Conservation (phyloP, 2,797 vertebrate species). For the Australoheros facetus region DNA sequence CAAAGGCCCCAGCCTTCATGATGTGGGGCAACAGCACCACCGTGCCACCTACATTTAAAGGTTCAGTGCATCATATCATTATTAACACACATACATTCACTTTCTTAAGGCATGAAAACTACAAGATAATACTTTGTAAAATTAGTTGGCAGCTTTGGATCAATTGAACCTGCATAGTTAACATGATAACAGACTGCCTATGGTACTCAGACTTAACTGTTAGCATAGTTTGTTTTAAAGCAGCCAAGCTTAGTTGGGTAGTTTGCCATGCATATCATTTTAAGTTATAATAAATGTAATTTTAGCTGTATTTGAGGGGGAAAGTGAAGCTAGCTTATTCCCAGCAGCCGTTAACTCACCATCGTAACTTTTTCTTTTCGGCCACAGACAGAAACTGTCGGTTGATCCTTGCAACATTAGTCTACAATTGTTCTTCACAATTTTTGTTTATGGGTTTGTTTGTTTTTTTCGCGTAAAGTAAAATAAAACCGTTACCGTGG, state of each 20-base stretch:
- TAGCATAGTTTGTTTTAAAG: background rate
- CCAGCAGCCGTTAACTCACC: background rate
- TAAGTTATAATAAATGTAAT: background rate
- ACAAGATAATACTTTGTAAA: too few relatives aligned
- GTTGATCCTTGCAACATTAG: background rate
- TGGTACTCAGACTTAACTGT: background rate
- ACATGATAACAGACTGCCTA: too few relatives aligned
- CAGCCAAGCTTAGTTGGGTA: background rate
- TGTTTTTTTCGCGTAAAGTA: background rate
- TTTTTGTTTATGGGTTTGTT: background rate
- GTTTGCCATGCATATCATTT: background rate
- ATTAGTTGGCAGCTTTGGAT: too few relatives aligned
- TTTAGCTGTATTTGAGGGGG: too few relatives aligned
- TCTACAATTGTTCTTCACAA: background rate
- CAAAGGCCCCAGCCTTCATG: too few relatives aligned
- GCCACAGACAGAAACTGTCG: background rate
- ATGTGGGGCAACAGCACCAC: too few relatives aligned
- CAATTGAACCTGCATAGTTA: too few relatives aligned
- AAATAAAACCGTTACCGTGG: background rate
- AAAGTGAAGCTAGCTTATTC: background rate
- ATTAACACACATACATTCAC: background rate
- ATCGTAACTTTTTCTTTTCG: too few relatives aligned
- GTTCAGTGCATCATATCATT: background rate
- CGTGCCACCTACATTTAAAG: background rate
- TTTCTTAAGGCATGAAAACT: background rate